Conservation (phyloP, 1,140 invertebrate genomes). For the Wasmannia auropunctata region DNA sequence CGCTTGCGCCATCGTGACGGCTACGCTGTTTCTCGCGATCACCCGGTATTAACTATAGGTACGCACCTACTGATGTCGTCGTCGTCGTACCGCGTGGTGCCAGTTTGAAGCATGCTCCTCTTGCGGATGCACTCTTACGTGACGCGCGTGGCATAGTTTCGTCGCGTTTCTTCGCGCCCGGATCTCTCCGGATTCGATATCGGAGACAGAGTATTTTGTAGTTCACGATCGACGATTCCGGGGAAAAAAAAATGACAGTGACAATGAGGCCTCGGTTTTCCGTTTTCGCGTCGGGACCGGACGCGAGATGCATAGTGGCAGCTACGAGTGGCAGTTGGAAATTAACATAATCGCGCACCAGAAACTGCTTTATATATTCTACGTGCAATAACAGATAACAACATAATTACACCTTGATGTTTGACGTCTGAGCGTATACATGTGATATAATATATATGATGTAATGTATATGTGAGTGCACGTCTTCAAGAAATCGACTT, state of each 20-base stretch:
- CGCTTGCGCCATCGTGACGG: constrained; percentile 72
- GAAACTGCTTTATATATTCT: background rate
- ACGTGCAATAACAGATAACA: no score
- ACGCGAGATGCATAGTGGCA: background rate
- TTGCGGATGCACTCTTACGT: constrained; percentile 82
- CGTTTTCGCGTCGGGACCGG: background rate
- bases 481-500: background rate
- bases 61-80: constrained; percentile 78
- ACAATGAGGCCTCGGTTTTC: background rate
- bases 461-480: background rate
- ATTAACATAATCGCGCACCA: background rate
- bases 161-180: constrained; percentile 21
- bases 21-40: constrained; percentile 61
- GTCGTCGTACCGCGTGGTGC: constrained; percentile 81
- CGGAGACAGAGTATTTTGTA: background rate
- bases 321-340: background rate
- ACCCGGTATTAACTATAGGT: constrained; percentile 73
- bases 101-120: constrained; percentile 85
- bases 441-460: no score
- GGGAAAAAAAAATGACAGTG: constrained; percentile 1
- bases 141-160: constrained; percentile 50
- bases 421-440: background rate
- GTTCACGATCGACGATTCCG: background rate
- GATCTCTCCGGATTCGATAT: background rate
- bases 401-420: background rate